A percentile compares a stretch with the other conserved stretches of the same genome.
These are phyloP conservation scores for Noctilio leporinus DNA, from an alignment of 2,113 vertebrate species.

Conservation along the genomic window DNA sequence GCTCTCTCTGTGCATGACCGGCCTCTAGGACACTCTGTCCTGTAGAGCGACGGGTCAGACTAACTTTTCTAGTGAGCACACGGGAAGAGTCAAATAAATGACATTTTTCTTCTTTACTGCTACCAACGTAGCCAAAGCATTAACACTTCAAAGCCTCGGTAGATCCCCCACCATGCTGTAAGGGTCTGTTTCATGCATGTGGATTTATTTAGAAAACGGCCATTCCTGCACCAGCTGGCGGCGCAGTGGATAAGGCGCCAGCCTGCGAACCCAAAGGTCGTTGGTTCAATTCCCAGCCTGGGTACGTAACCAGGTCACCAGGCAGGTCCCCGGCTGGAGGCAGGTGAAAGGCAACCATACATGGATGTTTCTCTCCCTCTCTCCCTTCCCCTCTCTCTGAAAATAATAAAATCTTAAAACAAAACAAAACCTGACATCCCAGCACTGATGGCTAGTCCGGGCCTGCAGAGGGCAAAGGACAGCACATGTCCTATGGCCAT, in stretches of 20 bases:
- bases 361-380: no score
- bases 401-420: no score
- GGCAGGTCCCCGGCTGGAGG: no score
- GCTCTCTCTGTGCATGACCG: neutral
- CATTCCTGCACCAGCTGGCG: no score
- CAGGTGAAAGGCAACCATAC: no score
- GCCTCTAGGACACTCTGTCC: neutral
- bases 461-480: neutral
- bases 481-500: neutral
- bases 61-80: neutral
- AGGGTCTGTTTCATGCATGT: neutral
- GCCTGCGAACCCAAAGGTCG: no score
- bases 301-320: no score
- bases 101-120: neutral
- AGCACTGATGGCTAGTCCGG: neutral
- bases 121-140: neutral
- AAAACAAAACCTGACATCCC: neutral
- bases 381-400: no score
- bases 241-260: no score
- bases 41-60: neutral
- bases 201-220: no score
- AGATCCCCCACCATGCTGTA: accelerated
- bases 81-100: neutral
- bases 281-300: no score
- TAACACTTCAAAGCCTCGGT: neutral